phyloP scores from a whole-genome alignment of 1,140 invertebrate genomes.

The Heliothis virescens region DNA sequence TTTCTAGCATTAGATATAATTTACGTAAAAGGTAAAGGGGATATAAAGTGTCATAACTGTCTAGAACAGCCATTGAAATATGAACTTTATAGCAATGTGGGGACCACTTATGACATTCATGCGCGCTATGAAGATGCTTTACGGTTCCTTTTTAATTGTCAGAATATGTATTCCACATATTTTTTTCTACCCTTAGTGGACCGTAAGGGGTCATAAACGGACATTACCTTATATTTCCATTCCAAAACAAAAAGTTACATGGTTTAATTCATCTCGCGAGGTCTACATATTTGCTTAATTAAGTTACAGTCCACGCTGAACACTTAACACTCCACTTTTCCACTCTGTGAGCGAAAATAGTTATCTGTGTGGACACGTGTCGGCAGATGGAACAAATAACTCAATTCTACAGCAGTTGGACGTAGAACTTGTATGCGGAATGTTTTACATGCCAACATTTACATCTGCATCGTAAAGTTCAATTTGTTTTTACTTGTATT shows the following conservation, averaged over 20 bases:
- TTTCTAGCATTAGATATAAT: not conserved
- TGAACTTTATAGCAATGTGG: not conserved
- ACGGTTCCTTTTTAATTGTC: not conserved
- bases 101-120: not conserved
- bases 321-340: not conserved
- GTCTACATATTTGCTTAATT: conserved; percentile 22
- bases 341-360: not conserved
- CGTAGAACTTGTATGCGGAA: not conserved
- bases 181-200: conserved; percentile 1
- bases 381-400: not conserved
- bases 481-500: too few relatives aligned
- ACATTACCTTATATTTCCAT: not conserved
- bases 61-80: conserved; percentile 5
- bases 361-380: not conserved
- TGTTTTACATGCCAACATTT: not conserved
- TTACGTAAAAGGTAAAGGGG: not conserved
- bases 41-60: conserved; percentile 15
- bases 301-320: conserved; percentile 11
- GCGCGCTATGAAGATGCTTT: not conserved
- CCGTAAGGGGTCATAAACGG: not conserved
- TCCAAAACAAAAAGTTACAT: conserved; percentile 27
- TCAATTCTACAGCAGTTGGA: not conserved
- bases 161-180: not conserved
- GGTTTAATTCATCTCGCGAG: conserved; percentile 15
- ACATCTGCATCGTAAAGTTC: too few relatives aligned